Evolutionary conservation across 2,888 invertebrate genomes (phyloP).

Genomic region (Reticulitermes lucifugus): DNA sequence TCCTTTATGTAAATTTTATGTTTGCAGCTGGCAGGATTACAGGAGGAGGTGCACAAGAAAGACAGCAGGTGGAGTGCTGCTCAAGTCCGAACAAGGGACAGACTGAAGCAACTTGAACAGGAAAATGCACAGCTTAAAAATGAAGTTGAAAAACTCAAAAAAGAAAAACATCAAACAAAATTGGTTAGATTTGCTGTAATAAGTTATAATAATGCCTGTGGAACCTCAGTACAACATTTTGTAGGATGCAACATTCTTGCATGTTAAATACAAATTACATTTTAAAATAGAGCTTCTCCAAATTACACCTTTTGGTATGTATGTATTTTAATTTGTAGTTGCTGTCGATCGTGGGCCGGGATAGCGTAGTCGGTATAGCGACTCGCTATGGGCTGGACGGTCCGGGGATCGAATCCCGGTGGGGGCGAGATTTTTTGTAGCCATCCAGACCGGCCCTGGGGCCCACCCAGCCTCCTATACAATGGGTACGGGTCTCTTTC

Average conservation of each 20-base stretch:
- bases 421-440: no score
- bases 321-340: no score
- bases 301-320: no score
- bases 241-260: background rate
- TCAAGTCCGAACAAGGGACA: slow-evolving; percentile 79
- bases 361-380: no score
- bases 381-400: no score
- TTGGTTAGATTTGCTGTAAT: slow-evolving; percentile 47
- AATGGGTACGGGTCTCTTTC: no score
- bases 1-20: background rate
- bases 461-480: no score
- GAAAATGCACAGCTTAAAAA: slow-evolving; percentile 74
- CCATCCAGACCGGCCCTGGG: no score
- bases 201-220: background rate
- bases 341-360: no score
- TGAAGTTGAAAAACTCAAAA: slow-evolving; percentile 76
- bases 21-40: slow-evolving; percentile 67
- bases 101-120: slow-evolving; percentile 78
- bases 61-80: slow-evolving; percentile 79
- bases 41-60: slow-evolving; percentile 77
- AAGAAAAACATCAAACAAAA: slow-evolving; percentile 66
- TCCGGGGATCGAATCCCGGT: no score
- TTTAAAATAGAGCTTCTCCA: no score
- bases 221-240: background rate
- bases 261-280: no score